These are phyloP conservation scores for Saxidomus purpurata DNA, from an alignment of 1,140 invertebrate species.

Conservation along the genomic window DNA sequence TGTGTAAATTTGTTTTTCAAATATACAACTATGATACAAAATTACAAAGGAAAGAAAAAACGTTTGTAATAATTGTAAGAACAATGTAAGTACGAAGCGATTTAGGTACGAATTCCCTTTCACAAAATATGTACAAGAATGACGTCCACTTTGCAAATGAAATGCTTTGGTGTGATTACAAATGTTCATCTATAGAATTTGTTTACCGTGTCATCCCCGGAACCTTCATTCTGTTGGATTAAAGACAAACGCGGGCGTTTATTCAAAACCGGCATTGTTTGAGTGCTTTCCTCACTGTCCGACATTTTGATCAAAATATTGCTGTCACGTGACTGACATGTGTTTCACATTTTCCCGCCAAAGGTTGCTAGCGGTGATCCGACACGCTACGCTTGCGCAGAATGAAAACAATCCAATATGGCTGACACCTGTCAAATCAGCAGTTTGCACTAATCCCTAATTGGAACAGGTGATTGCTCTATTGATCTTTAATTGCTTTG, in stretches of 20 bases:
- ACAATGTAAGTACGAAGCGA: too few species aligned
- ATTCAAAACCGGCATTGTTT: slow-evolving; percentile 71
- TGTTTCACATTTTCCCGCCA: slow-evolving; percentile 63
- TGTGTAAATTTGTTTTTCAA: too few species aligned
- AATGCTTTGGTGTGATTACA: too few species aligned
- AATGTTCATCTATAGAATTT: too few species aligned
- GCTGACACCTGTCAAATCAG: slow-evolving; percentile 54
- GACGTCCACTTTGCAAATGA: too few species aligned
- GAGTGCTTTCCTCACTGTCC: slow-evolving; percentile 78
- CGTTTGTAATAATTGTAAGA: too few species aligned
- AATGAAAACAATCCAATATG: slow-evolving; percentile 64
- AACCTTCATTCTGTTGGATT: slow-evolving; percentile 74
- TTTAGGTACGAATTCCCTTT: too few species aligned
- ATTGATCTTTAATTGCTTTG: not conserved
- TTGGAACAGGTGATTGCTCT: slow-evolving; percentile 16
- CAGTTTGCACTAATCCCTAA: slow-evolving; percentile 29
- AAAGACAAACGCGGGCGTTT: slow-evolving; percentile 72
- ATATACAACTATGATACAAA: too few species aligned
- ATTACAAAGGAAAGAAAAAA: too few species aligned
- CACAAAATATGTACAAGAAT: too few species aligned
- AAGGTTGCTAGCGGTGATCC: slow-evolving; percentile 46
- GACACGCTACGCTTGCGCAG: slow-evolving; percentile 64
- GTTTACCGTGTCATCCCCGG: slow-evolving; percentile 80
- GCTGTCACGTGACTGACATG: slow-evolving; percentile 71
- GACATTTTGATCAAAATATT: slow-evolving; percentile 74